phyloP scores from a whole-genome alignment of 2,797 vertebrate species.

The Sternotherus odoratus region DNA sequence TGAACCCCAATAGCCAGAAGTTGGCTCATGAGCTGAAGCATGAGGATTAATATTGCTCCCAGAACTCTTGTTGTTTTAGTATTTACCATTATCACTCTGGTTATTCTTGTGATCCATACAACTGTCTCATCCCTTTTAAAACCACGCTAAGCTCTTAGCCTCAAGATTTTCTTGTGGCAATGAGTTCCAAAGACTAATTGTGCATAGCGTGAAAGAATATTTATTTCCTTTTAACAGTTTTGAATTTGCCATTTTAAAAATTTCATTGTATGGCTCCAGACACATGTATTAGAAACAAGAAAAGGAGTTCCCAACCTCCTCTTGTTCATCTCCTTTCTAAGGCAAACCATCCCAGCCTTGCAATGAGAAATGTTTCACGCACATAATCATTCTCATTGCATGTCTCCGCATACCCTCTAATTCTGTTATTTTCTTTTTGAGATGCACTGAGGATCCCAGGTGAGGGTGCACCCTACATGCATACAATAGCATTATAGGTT shows the following conservation, averaged over 20 bases:
- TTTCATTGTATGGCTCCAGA: constrained; percentile 18
- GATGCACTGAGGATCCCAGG: not conserved
- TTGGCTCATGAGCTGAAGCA: constrained; percentile 45
- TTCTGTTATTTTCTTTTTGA: not conserved
- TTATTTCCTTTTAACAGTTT: constrained; percentile 33
- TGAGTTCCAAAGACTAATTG: constrained; percentile 64
- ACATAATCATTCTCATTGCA: not conserved
- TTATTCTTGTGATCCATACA: constrained; percentile 63
- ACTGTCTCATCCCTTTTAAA: constrained; percentile 35
- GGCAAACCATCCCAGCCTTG: not conserved
- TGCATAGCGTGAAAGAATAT: constrained; percentile 24
- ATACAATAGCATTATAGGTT: not conserved
- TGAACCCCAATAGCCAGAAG: constrained; percentile 33
- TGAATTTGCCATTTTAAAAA: constrained; percentile 11
- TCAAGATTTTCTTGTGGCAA: constrained; percentile 52
- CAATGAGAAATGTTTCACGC: not conserved
- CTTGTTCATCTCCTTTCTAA: not conserved
- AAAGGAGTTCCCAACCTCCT: not conserved
- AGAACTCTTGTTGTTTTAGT: constrained; percentile 51
- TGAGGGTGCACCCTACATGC: not conserved
- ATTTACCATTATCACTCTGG: constrained; percentile 48
- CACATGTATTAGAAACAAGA: not conserved
- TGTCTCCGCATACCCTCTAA: not conserved
- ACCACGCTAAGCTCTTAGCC: constrained; percentile 64
- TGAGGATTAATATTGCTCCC: constrained; percentile 39